These are phyloP conservation scores for Kryphioiulus occultus DNA, from an alignment of 2,888 invertebrate species.

Conservation along the genomic window DNA sequence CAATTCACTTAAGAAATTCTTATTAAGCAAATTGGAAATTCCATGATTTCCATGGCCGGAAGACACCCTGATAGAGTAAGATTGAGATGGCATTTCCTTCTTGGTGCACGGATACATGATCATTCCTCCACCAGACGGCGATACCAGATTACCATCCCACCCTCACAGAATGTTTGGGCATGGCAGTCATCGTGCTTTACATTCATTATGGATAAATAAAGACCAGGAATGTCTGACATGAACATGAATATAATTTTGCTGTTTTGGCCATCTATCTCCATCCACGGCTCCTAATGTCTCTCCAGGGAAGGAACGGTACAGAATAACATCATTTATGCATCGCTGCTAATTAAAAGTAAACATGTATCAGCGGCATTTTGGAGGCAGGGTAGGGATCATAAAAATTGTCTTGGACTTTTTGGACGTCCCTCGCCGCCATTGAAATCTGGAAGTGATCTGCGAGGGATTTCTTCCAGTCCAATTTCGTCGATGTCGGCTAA, in stretches of 20 bases:
- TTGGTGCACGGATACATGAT: too few species aligned
- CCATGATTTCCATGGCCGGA: too few species aligned
- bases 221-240: not conserved
- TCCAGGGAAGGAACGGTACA: not conserved
- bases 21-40: too few species aligned
- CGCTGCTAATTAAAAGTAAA: constrained; percentile 1
- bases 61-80: too few species aligned
- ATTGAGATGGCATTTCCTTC: too few species aligned
- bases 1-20: too few species aligned
- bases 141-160: too few species aligned
- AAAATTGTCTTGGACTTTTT: not conserved
- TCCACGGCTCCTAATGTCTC: not conserved
- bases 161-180: too few species aligned
- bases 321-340: not conserved
- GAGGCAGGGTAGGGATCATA: not conserved
- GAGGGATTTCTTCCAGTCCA: not conserved
- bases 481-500: constrained; percentile 18
- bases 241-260: not conserved
- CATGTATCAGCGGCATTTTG: not conserved
- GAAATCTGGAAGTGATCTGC: not conserved
- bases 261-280: not conserved
- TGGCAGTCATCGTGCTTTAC: not conserved
- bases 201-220: not conserved
- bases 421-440: constrained; percentile 11
- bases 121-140: too few species aligned